A percentile compares a stretch with the other conserved stretches of the same genome.
Evolutionary conservation across 1,140 invertebrate genomes (phyloP).

Genomic region (Anastatus disparis): DNA sequence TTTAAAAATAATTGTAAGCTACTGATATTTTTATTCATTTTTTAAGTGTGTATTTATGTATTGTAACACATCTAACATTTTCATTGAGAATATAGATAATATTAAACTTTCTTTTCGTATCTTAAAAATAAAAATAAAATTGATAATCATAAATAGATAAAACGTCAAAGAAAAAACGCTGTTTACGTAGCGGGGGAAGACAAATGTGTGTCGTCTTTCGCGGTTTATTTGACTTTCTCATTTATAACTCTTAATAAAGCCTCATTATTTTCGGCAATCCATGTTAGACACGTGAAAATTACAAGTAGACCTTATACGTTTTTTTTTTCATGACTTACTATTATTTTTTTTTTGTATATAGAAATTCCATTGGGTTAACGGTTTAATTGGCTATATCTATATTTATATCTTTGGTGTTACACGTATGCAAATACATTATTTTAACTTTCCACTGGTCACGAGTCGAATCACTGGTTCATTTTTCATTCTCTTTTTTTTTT

Average conservation of each 20-base stretch:
- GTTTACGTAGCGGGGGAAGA: slow-evolving; percentile 18
- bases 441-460: slow-evolving; percentile 52
- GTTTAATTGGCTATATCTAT: slow-evolving; percentile 51
- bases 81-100: background rate
- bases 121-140: background rate
- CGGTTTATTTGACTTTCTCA: slow-evolving; percentile 22
- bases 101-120: too few relatives aligned
- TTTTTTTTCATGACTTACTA: slow-evolving; percentile 37
- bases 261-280: slow-evolving; percentile 8
- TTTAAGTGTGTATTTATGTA: too few relatives aligned
- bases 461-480: slow-evolving; percentile 31
- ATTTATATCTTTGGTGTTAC: slow-evolving; percentile 45
- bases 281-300: slow-evolving; percentile 13
- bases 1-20: too few relatives aligned
- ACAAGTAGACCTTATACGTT: slow-evolving; percentile 1
- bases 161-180: slow-evolving; percentile 1
- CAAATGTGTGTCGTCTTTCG: slow-evolving; percentile 38
- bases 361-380: slow-evolving; percentile 51
- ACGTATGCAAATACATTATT: slow-evolving; percentile 46
- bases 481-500: background rate
- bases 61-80: background rate
- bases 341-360: slow-evolving; percentile 53
- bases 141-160: slow-evolving; percentile 7
- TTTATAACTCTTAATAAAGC: slow-evolving; percentile 14
- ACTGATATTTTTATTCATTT: too few relatives aligned